These are phyloP conservation scores for Choloepus hoffmanni DNA, from an alignment of 2,113 vertebrate genomes.

Conservation along the genomic window DNA sequence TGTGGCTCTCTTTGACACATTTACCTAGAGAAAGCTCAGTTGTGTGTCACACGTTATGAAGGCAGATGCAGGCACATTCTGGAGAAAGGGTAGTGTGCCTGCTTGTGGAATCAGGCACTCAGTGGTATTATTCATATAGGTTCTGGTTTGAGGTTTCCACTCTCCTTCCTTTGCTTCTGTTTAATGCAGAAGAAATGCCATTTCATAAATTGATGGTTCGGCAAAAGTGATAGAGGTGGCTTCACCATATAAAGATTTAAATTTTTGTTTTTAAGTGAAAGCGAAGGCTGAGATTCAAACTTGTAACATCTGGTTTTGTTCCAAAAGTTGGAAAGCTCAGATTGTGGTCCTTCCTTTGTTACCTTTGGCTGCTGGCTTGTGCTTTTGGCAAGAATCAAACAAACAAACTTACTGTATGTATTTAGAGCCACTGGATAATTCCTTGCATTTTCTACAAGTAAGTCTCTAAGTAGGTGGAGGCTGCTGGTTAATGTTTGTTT, in stretches of 20 bases:
- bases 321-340: not conserved
- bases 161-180: not conserved
- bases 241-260: not conserved
- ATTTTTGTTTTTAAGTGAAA: slow-evolving; percentile 32
- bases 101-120: not conserved
- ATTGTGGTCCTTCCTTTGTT: not conserved
- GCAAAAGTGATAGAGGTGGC: not conserved
- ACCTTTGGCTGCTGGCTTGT: not conserved
- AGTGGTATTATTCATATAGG: not conserved
- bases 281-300: slow-evolving; percentile 31
- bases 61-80: not conserved
- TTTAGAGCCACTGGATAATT: not conserved
- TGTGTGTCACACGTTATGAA: not conserved
- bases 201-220: not conserved
- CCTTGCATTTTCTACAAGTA: not conserved
- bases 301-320: slow-evolving; percentile 11
- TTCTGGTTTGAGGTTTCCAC: not conserved
- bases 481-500: slow-evolving; percentile 32
- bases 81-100: not conserved
- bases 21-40: not conserved
- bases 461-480: slow-evolving; percentile 1
- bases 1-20: not conserved
- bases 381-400: not conserved
- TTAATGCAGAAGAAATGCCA: not conserved
- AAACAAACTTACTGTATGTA: not conserved